Evolutionary conservation across 2,113 vertebrate species (phyloP), one percentile per base, ranked within the genome.

Genomic region (Uropsilus gracilis): DNA sequence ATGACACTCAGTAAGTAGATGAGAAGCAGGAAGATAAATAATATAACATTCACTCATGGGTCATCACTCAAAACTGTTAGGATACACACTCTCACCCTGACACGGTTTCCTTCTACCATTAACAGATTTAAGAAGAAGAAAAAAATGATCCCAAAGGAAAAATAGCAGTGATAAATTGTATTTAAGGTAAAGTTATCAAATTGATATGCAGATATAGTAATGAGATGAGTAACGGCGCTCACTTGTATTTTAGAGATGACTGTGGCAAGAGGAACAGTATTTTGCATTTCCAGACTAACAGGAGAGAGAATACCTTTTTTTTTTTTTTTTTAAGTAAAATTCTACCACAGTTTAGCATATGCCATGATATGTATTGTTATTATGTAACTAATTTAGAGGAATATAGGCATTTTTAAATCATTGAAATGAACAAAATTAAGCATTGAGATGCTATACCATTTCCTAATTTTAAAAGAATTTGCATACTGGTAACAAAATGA

Each of bases 1-100:
- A 71, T 71, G 69, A 97, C 11, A 28, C 94, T 96, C 5, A 96
- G 63, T 71, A 96, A 14, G 4, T 96, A 98, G 59, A 75, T 97
- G 32, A 95, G 26, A 64, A 97, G 63, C 11, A 97, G 82, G 20
- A 96, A 94, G 37, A 63, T 18, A 61, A 97, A 95, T 6, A 96
- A 12, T 14, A 90, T 32, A 32, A 89, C 57, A 42, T 95, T 94
- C 50, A 71, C 18, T 6, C 64, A 48, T n/a, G 55, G 92, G 5
- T 95, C 78, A 50, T 92, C 82, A 44, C 94, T 97, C 86, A 97
- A 59, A 32, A 96, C 94, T 30, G 71, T 34, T 16, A 96, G 37
- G 30, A 98, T 86, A 86, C 97, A 97, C 85, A 93, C 9, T 73
- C 32, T 94, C 30, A 88, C 16, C 18, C 0, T 68, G 6, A 80